Evolutionary conservation across 2,113 vertebrate genomes (phyloP).

Genomic region (Phyllostomus hastatus): DNA sequence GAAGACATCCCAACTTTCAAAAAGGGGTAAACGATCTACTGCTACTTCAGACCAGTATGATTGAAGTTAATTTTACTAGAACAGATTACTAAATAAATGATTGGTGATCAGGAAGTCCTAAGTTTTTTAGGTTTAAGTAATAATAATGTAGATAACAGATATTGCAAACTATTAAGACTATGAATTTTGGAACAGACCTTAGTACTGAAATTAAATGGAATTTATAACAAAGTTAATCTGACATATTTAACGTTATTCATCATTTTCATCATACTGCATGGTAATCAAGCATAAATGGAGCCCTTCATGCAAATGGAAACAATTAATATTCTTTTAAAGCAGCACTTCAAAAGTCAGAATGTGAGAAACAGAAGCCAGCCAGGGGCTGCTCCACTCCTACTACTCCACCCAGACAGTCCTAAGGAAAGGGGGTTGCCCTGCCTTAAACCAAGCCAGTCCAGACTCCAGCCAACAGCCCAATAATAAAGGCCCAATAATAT

Average conservation of each 20-base stretch:
- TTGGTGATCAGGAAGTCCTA: neutral
- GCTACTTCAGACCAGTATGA: neutral
- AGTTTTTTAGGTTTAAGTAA: neutral
- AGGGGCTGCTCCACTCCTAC: neutral
- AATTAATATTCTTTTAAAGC: neutral
- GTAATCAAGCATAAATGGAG: constrained; percentile 12
- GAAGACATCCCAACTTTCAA: neutral
- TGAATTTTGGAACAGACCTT: neutral
- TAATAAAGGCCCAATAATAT: no score
- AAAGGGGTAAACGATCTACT: neutral
- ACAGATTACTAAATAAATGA: neutral
- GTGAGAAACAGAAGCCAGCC: neutral
- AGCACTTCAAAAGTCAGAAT: neutral
- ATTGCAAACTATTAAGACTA: neutral
- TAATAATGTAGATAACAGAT: neutral
- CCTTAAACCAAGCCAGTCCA: neutral
- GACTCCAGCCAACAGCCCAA: neutral
- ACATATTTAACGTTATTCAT: neutral
- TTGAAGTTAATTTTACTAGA: neutral
- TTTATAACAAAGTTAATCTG: neutral
- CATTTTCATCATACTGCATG: neutral
- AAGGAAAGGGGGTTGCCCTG: neutral
- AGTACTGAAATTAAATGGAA: neutral
- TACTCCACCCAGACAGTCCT: neutral
- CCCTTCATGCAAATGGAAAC: neutral